These are phyloP conservation scores for Xylocampa areola DNA, from an alignment of 2,888 invertebrate species.

Conservation along the genomic window DNA sequence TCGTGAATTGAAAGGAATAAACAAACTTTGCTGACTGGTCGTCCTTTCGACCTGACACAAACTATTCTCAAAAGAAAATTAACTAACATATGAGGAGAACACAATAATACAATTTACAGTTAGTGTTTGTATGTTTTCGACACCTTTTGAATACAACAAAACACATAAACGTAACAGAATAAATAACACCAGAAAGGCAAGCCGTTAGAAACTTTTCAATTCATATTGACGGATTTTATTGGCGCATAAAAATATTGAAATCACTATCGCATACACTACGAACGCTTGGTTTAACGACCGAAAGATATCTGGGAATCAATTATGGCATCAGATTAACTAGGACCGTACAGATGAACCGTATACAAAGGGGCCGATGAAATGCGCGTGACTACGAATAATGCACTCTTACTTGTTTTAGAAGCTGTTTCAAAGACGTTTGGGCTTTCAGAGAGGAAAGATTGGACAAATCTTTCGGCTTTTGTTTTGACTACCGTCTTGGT, in stretches of 20 bases:
- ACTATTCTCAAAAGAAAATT: no score
- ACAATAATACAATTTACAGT: no score
- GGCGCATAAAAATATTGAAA: slow-evolving; percentile 46
- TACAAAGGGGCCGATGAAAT: slow-evolving; percentile 72
- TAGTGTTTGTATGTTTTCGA: not conserved
- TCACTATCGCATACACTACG: slow-evolving; percentile 37
- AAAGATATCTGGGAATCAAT: slow-evolving; percentile 68
- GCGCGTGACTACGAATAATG: slow-evolving; percentile 83
- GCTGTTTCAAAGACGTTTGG: slow-evolving; percentile 53
- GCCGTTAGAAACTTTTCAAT: slow-evolving; percentile 44
- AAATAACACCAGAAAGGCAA: slow-evolving; percentile 20
- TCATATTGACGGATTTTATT: slow-evolving; percentile 48
- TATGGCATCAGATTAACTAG: slow-evolving; percentile 82
- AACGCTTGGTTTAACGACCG: slow-evolving; percentile 58
- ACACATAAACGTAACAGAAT: no score
- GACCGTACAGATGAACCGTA: slow-evolving; percentile 74
- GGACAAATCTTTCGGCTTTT: slow-evolving; percentile 8
- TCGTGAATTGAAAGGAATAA: no score
- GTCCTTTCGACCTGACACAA: no score
- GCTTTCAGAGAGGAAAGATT: slow-evolving; percentile 10
- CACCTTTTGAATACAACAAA: slow-evolving; percentile 1
- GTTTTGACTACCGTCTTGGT: slow-evolving; percentile 5
- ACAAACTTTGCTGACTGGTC: no score
- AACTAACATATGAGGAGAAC: no score
- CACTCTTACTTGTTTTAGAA: slow-evolving; percentile 53